These are phyloP conservation scores for Pristiophorus japonicus DNA, from an alignment of 2,113 vertebrate species.

Conservation along the genomic window DNA sequence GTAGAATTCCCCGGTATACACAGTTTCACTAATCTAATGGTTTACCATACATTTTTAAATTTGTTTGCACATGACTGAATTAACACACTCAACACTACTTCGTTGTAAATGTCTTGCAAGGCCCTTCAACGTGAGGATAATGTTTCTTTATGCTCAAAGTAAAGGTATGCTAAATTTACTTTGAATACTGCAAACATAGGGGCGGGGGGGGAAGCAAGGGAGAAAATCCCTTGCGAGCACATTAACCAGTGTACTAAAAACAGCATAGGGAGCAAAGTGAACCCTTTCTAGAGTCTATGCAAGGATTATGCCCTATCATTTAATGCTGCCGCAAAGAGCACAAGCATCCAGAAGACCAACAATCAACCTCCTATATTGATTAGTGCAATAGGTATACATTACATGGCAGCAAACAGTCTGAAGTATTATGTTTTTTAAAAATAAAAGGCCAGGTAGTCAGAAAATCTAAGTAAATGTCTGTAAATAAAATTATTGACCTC, in stretches of 20 bases:
- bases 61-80: neutral
- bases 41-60: neutral
- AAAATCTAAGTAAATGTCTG: neutral
- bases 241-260: neutral
- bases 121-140: neutral
- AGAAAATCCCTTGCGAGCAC: neutral
- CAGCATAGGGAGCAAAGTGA: neutral
- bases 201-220: neutral
- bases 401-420: neutral
- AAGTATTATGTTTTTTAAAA: neutral
- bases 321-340: neutral
- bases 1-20: neutral
- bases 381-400: neutral
- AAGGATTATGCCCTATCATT: neutral
- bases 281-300: neutral
- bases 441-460: neutral
- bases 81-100: neutral
- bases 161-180: neutral
- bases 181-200: neutral
- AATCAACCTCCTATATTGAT: neutral
- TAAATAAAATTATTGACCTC: conserved; percentile 63
- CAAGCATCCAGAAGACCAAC: neutral
- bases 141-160: neutral
- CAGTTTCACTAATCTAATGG: neutral
- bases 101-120: neutral